Conservation (phyloP, 2,888 invertebrate genomes). For the Heteromurus nitidus region DNA sequence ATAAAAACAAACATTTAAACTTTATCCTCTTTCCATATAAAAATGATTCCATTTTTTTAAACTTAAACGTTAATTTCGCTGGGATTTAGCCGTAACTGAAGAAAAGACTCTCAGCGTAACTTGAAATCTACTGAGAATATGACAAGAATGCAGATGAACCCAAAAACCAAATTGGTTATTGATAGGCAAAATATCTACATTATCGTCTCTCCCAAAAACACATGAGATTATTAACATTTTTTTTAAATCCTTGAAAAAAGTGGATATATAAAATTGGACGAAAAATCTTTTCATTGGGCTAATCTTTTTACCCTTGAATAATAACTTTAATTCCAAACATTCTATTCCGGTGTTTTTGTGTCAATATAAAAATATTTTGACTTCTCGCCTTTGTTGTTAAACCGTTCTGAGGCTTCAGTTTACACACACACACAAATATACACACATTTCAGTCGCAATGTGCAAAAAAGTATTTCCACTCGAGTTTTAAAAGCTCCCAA, state of each 20-base stretch:
- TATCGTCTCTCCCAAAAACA: no score
- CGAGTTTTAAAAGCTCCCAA: neutral
- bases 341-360: neutral
- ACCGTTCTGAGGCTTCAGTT: neutral
- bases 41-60: neutral
- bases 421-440: no score
- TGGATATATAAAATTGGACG: neutral
- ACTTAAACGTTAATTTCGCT: neutral
- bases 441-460: no score
- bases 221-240: neutral
- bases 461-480: conserved; percentile 6
- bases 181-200: no score
- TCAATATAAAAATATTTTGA: neutral
- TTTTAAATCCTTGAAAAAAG: neutral
- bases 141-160: no score
- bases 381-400: neutral
- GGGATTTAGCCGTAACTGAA: neutral
- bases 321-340: neutral
- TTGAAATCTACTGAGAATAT: neutral
- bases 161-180: no score
- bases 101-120: neutral
- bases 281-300: neutral
- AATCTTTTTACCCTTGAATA: neutral
- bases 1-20: neutral
- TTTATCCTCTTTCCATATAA: neutral